These are phyloP conservation scores for Amblyornis subalaris DNA, from an alignment of 2,113 vertebrate genomes.

Conservation along the genomic window DNA sequence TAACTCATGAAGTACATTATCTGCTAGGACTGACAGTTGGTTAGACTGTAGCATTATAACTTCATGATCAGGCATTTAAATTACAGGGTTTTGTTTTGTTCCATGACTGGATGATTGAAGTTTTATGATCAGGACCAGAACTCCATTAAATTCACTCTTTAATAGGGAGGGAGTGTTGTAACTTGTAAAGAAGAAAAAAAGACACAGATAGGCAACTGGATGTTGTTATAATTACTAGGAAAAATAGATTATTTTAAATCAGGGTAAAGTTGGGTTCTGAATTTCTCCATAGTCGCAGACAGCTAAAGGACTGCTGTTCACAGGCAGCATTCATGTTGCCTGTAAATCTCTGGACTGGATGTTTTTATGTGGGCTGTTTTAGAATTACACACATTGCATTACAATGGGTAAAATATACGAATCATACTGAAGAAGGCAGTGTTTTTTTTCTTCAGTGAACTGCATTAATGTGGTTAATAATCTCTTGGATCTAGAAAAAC, in stretches of 20 bases:
- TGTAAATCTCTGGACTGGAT: background rate
- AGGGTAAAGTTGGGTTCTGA: background rate
- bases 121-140: background rate
- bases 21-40: background rate
- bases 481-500: background rate
- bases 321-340: background rate
- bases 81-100: background rate
- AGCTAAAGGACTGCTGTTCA: background rate
- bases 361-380: background rate
- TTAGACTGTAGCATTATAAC: background rate
- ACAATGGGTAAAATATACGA: rapidly evolving
- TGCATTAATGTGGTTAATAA: background rate
- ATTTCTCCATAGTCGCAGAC: background rate
- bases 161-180: background rate
- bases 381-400: background rate
- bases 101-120: background rate
- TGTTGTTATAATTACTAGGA: background rate
- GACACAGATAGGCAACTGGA: background rate
- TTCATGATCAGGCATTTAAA: background rate
- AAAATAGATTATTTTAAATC: background rate
- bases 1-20: background rate
- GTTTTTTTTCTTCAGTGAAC: background rate
- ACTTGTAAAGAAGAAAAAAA: background rate
- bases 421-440: background rate
- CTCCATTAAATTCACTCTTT: background rate